These are phyloP conservation scores for Bombylius discolor DNA, from an alignment of 2,888 invertebrate species.

Conservation along the genomic window DNA sequence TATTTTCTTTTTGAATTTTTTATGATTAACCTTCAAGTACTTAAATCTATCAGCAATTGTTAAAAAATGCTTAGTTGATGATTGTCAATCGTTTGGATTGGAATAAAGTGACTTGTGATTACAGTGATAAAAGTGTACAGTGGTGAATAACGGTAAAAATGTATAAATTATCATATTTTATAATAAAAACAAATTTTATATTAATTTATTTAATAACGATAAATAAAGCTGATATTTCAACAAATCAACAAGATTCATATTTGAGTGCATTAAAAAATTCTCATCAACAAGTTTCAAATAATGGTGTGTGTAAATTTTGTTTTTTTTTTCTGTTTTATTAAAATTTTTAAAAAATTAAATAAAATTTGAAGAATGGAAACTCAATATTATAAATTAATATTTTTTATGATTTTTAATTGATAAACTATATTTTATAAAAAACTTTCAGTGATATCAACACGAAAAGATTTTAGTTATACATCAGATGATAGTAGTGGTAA, in stretches of 20 bases:
- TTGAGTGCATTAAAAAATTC: constrained; percentile 26
- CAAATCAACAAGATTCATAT: constrained; percentile 24
- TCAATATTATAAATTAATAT: too few relatives aligned
- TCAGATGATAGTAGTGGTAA: background rate
- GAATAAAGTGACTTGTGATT: background rate
- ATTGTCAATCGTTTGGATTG: background rate
- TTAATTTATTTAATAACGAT: too few relatives aligned
- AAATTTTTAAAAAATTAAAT: too few relatives aligned
- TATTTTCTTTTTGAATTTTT: too few relatives aligned
- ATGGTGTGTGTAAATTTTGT: constrained; percentile 7
- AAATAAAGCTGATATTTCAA: constrained; percentile 5
- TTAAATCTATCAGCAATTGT: background rate
- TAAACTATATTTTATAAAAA: too few relatives aligned
- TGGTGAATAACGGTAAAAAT: too few relatives aligned
- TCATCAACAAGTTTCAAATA: constrained; percentile 17
- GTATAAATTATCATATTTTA: too few relatives aligned
- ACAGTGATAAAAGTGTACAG: too few relatives aligned
- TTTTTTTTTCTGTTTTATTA: background rate
- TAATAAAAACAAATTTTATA: too few relatives aligned
- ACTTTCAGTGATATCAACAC: background rate
- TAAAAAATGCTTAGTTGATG: background rate
- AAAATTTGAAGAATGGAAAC: too few relatives aligned
- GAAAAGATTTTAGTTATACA: background rate
- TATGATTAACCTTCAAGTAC: background rate
- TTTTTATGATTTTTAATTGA: too few relatives aligned